Evolutionary conservation across 2,888 invertebrate genomes (phyloP), one percentile per base, ranked within the genome.

Genomic region (Polyommatus iphigenia): DNA sequence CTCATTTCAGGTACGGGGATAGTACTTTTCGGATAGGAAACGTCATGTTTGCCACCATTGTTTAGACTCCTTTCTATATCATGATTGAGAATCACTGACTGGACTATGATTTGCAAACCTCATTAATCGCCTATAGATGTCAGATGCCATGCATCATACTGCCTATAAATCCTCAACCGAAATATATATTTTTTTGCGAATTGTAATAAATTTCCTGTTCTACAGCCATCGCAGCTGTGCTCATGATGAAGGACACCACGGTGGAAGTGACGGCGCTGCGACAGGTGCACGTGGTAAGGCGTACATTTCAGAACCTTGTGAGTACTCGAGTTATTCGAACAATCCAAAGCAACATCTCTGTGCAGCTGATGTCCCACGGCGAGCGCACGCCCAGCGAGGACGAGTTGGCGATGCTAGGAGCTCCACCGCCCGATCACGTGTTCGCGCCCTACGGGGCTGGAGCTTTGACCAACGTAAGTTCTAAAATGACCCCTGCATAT

Each of bases 301-400:
- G 24, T 4, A 62, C 8, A 62, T 24, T 24, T 3, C 54, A 41
- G 29, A 18, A 54, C 54, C 54, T 54, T 10, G 46, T 46, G 10
- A 0, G 46, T 46, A 41, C 46, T 46, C 46, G 46, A 54, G 54
- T 54, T 1, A 18, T 54, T 54, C 18, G 18, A 18, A 18, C 20
- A 59, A 18, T 20, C 20, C 7, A 59, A n/a, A 59, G 5, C 18
- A 24, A 76, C 29, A 10, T 36, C 10, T 80, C 72, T 80, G 81
- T 85, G 6, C 86, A 96, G 96, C 84, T 97, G 41, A 96, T 95
- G 92, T 95, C 97, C 7, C 97, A 97, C 87, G 97, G 97, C 0
- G 96, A 96, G 84, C 94, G 97, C 76, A 96, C 96, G 75, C 96
- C 96, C 2, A 95, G 95, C 80, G 90, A 93, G 81, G 89, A 85